Evolutionary conservation across 2,113 vertebrate genomes (phyloP), one percentile per base, ranked within the genome.

Genomic region (Rissa tridactyla): DNA sequence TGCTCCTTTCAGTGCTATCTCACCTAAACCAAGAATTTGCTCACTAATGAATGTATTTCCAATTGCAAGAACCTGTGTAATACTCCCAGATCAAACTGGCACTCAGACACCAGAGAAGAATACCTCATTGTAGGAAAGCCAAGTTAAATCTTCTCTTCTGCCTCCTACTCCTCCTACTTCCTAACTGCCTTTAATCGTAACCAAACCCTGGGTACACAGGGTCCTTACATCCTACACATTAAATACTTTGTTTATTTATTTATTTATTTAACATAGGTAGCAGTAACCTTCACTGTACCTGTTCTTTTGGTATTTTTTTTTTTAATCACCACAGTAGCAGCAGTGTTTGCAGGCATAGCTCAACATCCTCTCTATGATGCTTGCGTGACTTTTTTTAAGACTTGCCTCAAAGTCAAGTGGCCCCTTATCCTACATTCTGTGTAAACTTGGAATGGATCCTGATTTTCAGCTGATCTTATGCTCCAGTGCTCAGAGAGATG

Each of bases 81-180:
- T 38, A 32, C 83, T 96, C 92, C 81, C 44, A 62, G 75, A 44
- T 96, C 78, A 93, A 80, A 29, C 87, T 90, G 81, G 89, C 81
- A 82, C 62, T 69, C 47, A 34, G 68, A 71, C 52, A 75, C 34
- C 54, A 21, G 81, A 88, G 93, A 96, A 93, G 86, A 97, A 92
- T 87, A 76, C 72, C 52, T 87, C 78, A 69, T 54, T 94, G 92
- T 82, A 75, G 58, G 72, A 77, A 91, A 81, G 78, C 91, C 89
- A 95, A 91, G 71, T 77, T 82, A 79, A 93, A 88, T 92, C 81
- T 87, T 91, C 65, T 66, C 66, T 92, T 93, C 61, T 73, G 51
- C 73, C 61, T 92, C 38, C 72, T 76, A 21, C 71, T 92, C 71
- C 68, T 92, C 64, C 83, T 60, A 30, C 78, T 97, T 93, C 73